Conservation (phyloP, 2,888 invertebrate genomes). For the Acheta domesticus region DNA sequence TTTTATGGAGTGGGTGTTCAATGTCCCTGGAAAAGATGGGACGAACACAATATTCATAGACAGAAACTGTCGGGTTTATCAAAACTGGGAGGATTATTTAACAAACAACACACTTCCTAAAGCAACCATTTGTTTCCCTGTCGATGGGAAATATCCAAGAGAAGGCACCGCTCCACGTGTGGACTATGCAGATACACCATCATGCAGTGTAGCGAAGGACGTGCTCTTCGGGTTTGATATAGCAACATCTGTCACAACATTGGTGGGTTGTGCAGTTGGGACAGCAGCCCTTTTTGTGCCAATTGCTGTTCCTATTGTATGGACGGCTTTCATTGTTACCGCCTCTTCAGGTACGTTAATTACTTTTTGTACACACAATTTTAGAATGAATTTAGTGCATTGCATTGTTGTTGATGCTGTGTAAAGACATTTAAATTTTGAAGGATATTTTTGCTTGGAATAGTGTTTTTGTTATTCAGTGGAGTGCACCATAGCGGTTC, state of each 20-base stretch:
- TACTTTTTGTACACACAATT: too few relatives aligned
- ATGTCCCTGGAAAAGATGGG: background rate
- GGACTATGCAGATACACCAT: background rate
- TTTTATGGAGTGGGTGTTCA: background rate
- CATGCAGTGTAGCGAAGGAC: background rate
- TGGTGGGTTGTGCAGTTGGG: background rate
- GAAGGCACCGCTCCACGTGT: background rate
- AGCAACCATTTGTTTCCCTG: background rate
- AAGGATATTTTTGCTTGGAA: too few relatives aligned
- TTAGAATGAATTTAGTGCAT: too few relatives aligned
- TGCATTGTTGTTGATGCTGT: too few relatives aligned
- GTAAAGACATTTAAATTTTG: too few relatives aligned
- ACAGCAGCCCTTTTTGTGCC: background rate
- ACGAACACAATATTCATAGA: background rate
- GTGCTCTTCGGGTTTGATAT: background rate
- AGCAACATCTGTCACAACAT: background rate
- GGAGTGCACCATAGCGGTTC: too few relatives aligned
- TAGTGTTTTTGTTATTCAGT: too few relatives aligned
- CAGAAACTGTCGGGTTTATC: background rate
- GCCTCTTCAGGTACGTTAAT: background rate
- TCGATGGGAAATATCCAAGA: background rate
- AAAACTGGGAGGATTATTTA: background rate
- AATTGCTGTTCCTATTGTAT: background rate
- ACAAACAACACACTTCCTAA: background rate
- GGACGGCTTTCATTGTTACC: background rate